phyloP scores from a whole-genome alignment of 2,113 vertebrate genomes.

The Dicentrarchus labrax region DNA sequence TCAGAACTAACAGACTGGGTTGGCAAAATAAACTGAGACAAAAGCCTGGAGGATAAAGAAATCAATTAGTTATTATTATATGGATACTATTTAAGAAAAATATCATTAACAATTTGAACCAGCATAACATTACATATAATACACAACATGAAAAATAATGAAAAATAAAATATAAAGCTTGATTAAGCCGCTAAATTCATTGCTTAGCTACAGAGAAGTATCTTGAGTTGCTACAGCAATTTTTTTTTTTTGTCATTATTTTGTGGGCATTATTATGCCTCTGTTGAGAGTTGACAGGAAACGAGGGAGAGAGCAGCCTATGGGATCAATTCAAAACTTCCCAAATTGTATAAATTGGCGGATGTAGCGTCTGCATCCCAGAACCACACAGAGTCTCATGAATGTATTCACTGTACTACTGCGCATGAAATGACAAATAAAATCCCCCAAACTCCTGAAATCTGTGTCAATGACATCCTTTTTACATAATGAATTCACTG shows the following conservation, averaged over 20 bases:
- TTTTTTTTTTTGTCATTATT: neutral
- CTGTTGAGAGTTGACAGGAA: neutral
- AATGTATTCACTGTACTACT: neutral
- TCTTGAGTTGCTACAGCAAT: neutral
- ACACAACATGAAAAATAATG: neutral
- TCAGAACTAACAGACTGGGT: neutral
- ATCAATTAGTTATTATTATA: neutral
- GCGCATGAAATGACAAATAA: conserved; percentile 23
- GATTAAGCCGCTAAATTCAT: neutral
- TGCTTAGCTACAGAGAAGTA: neutral
- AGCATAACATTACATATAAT: neutral
- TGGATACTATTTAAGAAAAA: neutral
- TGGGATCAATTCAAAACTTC: conserved; percentile 5
- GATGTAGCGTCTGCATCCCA: neutral
- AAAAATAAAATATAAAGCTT: neutral
- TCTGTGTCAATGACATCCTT: conserved; percentile 66
- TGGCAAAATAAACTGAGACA: neutral
- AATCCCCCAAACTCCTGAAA: conserved; percentile 53
- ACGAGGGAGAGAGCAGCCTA: neutral
- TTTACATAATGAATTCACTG: conserved; percentile 61
- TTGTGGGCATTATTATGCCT: neutral
- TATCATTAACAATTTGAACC: neutral
- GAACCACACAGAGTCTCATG: neutral
- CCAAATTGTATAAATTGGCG: conserved; percentile 12
- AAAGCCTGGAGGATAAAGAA: neutral